Percentiles rank a stretch among this genome's conserved stretches.
phyloP scores from a whole-genome alignment of 2,888 invertebrate genomes.

The Oxystoma pomonae region DNA sequence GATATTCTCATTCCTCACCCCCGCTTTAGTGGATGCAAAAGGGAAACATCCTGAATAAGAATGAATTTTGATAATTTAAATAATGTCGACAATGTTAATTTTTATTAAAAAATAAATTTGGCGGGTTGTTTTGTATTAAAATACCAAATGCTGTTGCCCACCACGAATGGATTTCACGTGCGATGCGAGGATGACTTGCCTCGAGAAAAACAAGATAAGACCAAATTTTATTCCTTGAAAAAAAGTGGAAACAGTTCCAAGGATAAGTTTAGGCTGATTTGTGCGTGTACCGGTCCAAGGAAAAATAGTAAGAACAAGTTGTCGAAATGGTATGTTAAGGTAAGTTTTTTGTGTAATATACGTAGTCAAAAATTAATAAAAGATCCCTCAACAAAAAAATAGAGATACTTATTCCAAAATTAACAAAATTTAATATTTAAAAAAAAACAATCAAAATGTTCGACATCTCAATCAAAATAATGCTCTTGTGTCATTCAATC shows the following conservation, averaged over 20 bases:
- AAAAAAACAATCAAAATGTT: no score
- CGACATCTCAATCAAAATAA: no score
- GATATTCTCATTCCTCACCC: background rate
- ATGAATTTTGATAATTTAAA: background rate
- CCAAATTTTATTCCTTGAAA: conserved; percentile 40
- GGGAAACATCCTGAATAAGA: background rate
- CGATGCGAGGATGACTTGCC: background rate
- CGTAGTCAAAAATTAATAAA: no score
- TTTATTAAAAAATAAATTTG: background rate
- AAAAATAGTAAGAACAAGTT: conserved; percentile 49
- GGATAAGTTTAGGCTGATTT: conserved; percentile 40
- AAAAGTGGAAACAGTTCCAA: conserved; percentile 31
- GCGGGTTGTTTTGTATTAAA: background rate
- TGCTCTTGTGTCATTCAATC: no score
- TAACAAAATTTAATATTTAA: no score
- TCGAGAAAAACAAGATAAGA: conserved; percentile 33
- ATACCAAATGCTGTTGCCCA: background rate
- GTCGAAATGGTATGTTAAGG: conserved; percentile 70
- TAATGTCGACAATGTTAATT: background rate
- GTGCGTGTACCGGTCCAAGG: conserved; percentile 46
- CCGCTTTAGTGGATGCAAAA: background rate
- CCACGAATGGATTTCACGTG: background rate
- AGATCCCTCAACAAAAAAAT: no score
- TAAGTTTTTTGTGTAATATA: conserved; percentile 52
- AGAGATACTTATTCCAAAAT: no score